These are phyloP conservation scores for Gracilinanus agilis DNA, from an alignment of 2,113 vertebrate genomes.

Conservation along the genomic window DNA sequence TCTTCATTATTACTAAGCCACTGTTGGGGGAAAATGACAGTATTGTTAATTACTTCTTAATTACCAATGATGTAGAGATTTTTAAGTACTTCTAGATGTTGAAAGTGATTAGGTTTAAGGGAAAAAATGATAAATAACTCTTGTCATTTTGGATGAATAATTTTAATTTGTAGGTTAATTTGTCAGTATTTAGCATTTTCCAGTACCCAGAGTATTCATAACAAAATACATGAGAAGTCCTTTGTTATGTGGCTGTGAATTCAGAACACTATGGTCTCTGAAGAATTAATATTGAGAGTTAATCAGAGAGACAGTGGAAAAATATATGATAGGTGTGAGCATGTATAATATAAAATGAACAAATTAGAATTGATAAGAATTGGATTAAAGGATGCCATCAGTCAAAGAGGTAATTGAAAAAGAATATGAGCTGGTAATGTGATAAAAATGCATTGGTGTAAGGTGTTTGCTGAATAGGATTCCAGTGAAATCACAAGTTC, in stretches of 20 bases:
- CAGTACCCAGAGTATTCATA: background rate
- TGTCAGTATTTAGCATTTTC: background rate
- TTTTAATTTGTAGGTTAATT: background rate
- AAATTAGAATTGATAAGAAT: background rate
- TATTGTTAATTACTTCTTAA: background rate
- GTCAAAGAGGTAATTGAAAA: background rate
- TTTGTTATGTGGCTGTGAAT: background rate
- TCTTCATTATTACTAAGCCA: background rate
- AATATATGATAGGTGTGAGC: background rate
- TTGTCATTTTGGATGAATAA: background rate
- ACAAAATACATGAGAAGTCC: background rate
- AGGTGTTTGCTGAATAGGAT: too few species aligned
- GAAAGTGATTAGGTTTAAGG: background rate
- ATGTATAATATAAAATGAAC: background rate
- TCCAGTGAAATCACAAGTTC: too few species aligned
- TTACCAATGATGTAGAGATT: background rate
- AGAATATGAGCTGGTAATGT: background rate
- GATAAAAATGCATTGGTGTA: background rate
- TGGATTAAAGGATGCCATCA: background rate
- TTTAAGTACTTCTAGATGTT: background rate
- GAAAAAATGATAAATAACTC: background rate
- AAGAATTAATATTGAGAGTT: background rate
- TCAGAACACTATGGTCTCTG: background rate
- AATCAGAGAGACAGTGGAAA: background rate
- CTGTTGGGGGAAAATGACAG: background rate